Base-by-base conservation (phyloP, 2,888 invertebrate species). In the Calliphora vomitoria region DNA sequence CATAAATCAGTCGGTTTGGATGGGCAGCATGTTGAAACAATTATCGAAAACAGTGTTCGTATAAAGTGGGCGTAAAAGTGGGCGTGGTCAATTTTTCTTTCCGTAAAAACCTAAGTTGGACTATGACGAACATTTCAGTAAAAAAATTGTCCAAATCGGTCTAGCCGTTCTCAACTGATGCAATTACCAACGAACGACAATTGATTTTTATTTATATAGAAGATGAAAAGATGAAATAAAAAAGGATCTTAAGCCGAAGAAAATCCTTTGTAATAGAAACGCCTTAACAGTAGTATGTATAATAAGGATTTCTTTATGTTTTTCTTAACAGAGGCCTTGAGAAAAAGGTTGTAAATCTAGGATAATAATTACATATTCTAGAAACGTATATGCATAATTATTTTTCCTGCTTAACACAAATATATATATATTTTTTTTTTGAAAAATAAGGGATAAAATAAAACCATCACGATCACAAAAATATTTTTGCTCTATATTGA, bases 261-360 rank as follows among this genome's bases (percentile, higher is more conserved):
- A 75, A 74, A 80, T 69, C 68, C 47, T 85, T 85, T 85, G 64
- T 76, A 64, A 44, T 71, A 15, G 44, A 71, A 69, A 75, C 58
- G 47, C 47, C 75, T 69, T 75, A 5, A 35, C 60, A 47, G 47
- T 44, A 60, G 18, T 60, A 20, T 53, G 35, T 71, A 0, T 11
- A 25, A n/a, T 3, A n/a, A 6, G 11, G 8, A 18, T 58, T 60
- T 13, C 11, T 58, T 25, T 55, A 8, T 58, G 4, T 55, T 71
- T 71, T 35, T 15, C 6, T 11, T 69, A 71, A 71, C 55, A 71
- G 38, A 38, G 35, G 13, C 13, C 3, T 6, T 13, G 44, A n/a
- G 4, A 62, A 47, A 75, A 62, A 60, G 31, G 13, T 76, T 41
- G 38, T 1, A 74, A 69, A 35, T 68, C 53, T 62, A 50, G 60